Evolutionary conservation across 2,888 invertebrate species (phyloP).

Genomic region (Hypena proboscidalis): DNA sequence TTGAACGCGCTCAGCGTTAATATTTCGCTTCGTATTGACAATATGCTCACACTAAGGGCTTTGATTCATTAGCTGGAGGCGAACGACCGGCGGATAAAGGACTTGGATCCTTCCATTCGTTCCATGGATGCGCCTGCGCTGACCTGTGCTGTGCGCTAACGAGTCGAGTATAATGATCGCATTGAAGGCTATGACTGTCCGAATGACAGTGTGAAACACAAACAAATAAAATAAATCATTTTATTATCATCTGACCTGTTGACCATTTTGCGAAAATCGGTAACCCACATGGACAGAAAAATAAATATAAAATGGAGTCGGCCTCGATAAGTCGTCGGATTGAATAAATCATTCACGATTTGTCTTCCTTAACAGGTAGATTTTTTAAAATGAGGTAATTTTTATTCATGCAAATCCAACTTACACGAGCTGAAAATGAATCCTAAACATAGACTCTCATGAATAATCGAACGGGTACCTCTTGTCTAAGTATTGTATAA

Average conservation of each 20-base stretch:
- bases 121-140: slow-evolving; percentile 71
- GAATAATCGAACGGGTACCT: slow-evolving; percentile 67
- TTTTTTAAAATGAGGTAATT: slow-evolving; percentile 77
- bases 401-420: slow-evolving; percentile 79
- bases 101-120: slow-evolving; percentile 74
- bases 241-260: slow-evolving; percentile 54
- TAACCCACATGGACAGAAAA: slow-evolving; percentile 68
- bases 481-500: slow-evolving; percentile 52
- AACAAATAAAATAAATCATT: slow-evolving; percentile 53
- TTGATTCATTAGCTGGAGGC: slow-evolving; percentile 81
- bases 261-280: slow-evolving; percentile 57
- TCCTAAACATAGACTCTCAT: slow-evolving; percentile 74
- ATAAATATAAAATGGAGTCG: slow-evolving; percentile 63
- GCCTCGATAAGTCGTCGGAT: slow-evolving; percentile 67
- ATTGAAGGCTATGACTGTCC: slow-evolving; percentile 71
- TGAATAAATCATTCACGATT: slow-evolving; percentile 77
- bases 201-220: slow-evolving; percentile 56
- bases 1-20: slow-evolving; percentile 65
- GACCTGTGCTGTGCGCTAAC: slow-evolving; percentile 77
- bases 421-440: slow-evolving; percentile 81
- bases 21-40: slow-evolving; percentile 79
- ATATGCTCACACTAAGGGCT: slow-evolving; percentile 71
- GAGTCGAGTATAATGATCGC: slow-evolving; percentile 78
- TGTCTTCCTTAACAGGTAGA: slow-evolving; percentile 78
- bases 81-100: slow-evolving; percentile 79